These are phyloP conservation scores for Neolamprologus variostigma DNA, from an alignment of 2,113 vertebrate genomes.

Conservation along the genomic window DNA sequence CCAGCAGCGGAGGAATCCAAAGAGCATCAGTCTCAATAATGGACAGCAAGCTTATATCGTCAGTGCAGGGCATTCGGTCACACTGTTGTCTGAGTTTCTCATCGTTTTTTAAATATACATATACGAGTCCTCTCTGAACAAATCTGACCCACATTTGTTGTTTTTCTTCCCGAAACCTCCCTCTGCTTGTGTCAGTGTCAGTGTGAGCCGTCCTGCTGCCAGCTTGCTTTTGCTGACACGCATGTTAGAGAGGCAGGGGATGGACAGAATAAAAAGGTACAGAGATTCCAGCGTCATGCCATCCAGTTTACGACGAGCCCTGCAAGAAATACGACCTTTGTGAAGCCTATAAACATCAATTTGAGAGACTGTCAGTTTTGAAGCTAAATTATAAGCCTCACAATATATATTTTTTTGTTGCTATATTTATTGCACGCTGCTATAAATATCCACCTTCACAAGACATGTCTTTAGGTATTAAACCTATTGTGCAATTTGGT, in stretches of 20 bases:
- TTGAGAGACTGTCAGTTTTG: background rate
- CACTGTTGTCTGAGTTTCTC: background rate
- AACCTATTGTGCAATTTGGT: background rate
- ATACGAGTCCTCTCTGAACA: background rate
- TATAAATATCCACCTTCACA: slow-evolving; percentile 14
- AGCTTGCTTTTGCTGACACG: slow-evolving; percentile 30
- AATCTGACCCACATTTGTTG: background rate
- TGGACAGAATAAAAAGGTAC: background rate
- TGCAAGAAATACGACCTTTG: slow-evolving; percentile 1
- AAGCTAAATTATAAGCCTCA: slow-evolving; percentile 3
- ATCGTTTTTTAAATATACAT: background rate
- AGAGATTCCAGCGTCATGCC: background rate
- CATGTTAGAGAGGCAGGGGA: slow-evolving; percentile 21
- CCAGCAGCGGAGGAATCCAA: slow-evolving; percentile 54
- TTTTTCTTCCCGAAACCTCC: background rate
- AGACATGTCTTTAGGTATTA: background rate
- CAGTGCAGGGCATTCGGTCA: background rate
- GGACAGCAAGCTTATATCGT: background rate
- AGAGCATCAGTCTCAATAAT: slow-evolving; percentile 21
- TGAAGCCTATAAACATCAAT: slow-evolving; percentile 5
- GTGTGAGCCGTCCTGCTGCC: background rate
- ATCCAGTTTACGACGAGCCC: background rate
- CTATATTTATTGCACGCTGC: slow-evolving; percentile 23
- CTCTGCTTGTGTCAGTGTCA: background rate
- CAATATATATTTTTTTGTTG: background rate